phyloP scores from a whole-genome alignment of 2,797 vertebrate species.

The Hemibagrus guttatus region DNA sequence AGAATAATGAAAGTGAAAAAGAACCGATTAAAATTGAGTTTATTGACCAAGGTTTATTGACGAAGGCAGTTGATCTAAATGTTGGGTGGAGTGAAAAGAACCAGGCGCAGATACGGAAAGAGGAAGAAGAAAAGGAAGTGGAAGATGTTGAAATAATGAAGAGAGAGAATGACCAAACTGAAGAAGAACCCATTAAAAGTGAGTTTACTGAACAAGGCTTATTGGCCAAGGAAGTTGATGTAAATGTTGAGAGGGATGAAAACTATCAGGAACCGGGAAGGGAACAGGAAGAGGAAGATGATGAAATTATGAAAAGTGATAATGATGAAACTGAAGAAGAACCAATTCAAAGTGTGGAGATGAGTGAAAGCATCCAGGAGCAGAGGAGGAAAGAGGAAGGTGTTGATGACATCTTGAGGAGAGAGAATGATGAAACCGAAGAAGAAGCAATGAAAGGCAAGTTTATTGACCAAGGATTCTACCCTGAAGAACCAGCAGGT shows the following conservation, averaged over 20 bases:
- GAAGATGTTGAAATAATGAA: not conserved
- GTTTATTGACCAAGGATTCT: not conserved
- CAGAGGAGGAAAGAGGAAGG: not conserved
- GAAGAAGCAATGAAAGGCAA: not conserved
- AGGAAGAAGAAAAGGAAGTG: not conserved
- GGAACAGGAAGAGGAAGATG: not conserved
- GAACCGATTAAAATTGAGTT: not conserved
- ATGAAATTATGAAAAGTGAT: not conserved
- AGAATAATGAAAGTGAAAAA: not conserved
- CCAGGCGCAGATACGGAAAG: not conserved
- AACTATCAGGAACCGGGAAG: not conserved
- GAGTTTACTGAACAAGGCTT: not conserved
- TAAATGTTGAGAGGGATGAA: not conserved
- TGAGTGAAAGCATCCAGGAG: not conserved
- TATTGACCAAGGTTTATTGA: not conserved
- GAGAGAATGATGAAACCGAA: not conserved
- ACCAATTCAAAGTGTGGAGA: not conserved
- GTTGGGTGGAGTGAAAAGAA: not conserved
- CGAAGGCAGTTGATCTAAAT: not conserved
- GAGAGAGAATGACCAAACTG: not conserved
- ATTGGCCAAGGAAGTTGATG: not conserved
- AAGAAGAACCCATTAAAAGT: not conserved
- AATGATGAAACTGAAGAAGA: not conserved
- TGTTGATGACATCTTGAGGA: not conserved
- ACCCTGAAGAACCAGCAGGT: not conserved